phyloP scores from a whole-genome alignment of 2,113 vertebrate species.

The Kryptolebias marmoratus region DNA sequence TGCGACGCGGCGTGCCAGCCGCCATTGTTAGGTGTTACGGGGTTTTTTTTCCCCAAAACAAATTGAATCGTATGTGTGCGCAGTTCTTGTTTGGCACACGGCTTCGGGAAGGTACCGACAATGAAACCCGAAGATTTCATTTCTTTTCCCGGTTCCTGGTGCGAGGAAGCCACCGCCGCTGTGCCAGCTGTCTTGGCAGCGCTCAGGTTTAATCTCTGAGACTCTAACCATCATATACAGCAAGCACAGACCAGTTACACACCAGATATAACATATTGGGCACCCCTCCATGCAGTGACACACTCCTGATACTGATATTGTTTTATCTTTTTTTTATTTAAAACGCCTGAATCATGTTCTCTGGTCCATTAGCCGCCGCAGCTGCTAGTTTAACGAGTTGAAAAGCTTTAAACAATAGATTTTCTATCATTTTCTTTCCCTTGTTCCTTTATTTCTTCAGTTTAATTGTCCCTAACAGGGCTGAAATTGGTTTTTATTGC shows the following conservation, averaged over 20 bases:
- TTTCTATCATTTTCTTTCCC: constrained; percentile 11
- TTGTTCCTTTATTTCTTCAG: background rate
- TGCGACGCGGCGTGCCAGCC: background rate
- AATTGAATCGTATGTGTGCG: constrained; percentile 9
- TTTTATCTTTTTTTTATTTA: constrained; percentile 34
- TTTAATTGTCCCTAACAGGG: constrained; percentile 11
- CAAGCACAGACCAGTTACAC: constrained; percentile 29
- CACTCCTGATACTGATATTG: constrained; percentile 38
- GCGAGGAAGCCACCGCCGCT: constrained; percentile 17
- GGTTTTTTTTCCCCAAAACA: background rate
- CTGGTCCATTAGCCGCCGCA: constrained; percentile 23
- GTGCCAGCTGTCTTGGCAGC: constrained; percentile 65
- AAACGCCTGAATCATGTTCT: constrained; percentile 11
- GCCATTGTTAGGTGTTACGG: background rate
- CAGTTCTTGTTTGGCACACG: constrained; percentile 22
- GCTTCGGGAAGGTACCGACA: constrained; percentile 42
- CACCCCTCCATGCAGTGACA: constrained; percentile 27
- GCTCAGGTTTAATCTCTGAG: constrained; percentile 57
- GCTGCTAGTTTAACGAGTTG: constrained; percentile 29
- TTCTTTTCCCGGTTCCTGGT: constrained; percentile 29
- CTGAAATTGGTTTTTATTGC: background rate
- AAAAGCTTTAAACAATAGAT: constrained; percentile 15
- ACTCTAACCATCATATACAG: constrained; percentile 41
- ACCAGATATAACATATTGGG: constrained; percentile 23
- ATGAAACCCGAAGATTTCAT: constrained; percentile 45